Evolutionary conservation across 2,797 vertebrate species (phyloP), one percentile per base, ranked within the genome.

Genomic region (Mionectes olivaceus): DNA sequence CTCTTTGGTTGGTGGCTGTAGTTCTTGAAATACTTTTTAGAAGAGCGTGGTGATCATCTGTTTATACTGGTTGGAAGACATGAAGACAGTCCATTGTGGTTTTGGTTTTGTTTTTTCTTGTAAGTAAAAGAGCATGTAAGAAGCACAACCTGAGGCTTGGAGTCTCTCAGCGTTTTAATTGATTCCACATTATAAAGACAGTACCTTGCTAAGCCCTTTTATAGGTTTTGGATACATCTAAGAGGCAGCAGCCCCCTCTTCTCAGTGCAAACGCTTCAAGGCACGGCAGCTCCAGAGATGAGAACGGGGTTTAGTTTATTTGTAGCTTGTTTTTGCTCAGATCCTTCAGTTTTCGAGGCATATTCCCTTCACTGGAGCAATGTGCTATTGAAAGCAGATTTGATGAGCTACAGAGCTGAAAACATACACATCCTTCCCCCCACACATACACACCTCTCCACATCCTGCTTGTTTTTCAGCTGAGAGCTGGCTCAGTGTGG

Each of bases 301-400:
- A 37, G 52, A 77, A 37, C 16, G 46, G 64, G 25, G 9, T 17
- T 16, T 61, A 61, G 11, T 95, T 89, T 87, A 32, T 92, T 83
- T 89, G 87, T 80, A 71, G 46, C 39, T 77, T 80, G 71, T 2
- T 94, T 84, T 91, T 74, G 13, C 76, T 89, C 53, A 80, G 68
- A 83, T 93, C 57, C 39, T 85, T 79, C 57, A 57, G 16, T 43
- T 92, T 50, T 55, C 1, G 1, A 33, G 71, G 44, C 28, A 6
- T 61, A 55, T 79, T 92, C 49, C 11, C 35, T 52, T 43, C 1
- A 4, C 68, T 0, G 1, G 75, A 74, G 68, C 2, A 4, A 41
- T 47, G 83, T 80, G 52, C 60, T 93, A 87, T 74, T 83, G 90
- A 96, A 90, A 81, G 81, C 60, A 71, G 87, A 71, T 71, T 16